phyloP scores from a whole-genome alignment of 2,888 invertebrate genomes.

The Pemphredon lugubris region DNA sequence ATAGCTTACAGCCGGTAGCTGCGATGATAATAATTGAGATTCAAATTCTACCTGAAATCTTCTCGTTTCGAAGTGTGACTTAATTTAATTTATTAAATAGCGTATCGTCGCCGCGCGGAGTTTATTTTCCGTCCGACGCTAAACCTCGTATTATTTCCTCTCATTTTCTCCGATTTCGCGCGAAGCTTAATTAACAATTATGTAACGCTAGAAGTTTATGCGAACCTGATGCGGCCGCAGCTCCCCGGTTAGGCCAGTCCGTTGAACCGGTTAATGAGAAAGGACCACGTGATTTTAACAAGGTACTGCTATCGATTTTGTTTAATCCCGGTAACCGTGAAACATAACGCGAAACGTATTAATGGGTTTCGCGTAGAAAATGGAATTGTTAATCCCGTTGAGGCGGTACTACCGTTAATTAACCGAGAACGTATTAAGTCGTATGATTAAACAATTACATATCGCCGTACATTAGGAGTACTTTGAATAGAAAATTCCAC shows the following conservation, averaged over 20 bases:
- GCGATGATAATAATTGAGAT: too few relatives aligned
- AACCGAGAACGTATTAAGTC: slow-evolving; percentile 10
- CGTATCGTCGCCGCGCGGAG: too few relatives aligned
- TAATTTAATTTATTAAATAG: too few relatives aligned
- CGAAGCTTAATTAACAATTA: slow-evolving; percentile 2
- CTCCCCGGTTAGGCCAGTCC: not conserved
- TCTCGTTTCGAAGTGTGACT: too few relatives aligned
- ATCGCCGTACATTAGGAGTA: too few relatives aligned
- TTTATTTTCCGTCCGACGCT: too few relatives aligned
- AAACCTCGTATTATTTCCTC: too few relatives aligned
- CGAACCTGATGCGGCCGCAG: too few relatives aligned
- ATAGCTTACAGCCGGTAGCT: too few relatives aligned
- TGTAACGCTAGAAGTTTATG: not conserved
- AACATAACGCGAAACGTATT: slow-evolving; percentile 5
- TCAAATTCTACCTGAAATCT: too few relatives aligned
- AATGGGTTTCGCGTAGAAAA: slow-evolving; percentile 11
- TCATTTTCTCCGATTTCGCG: not conserved
- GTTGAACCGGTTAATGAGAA: slow-evolving; percentile 11
- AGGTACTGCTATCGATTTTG: slow-evolving; percentile 13
- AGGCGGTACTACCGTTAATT: not conserved
- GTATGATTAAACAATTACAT: slow-evolving; percentile 2
- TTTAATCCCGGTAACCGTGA: not conserved
- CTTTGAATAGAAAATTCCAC: too few relatives aligned
- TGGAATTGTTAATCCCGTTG: not conserved
- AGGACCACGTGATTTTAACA: slow-evolving; percentile 12